phyloP scores from a whole-genome alignment of 2,888 invertebrate genomes.

The Teleogryllus oceanicus region DNA sequence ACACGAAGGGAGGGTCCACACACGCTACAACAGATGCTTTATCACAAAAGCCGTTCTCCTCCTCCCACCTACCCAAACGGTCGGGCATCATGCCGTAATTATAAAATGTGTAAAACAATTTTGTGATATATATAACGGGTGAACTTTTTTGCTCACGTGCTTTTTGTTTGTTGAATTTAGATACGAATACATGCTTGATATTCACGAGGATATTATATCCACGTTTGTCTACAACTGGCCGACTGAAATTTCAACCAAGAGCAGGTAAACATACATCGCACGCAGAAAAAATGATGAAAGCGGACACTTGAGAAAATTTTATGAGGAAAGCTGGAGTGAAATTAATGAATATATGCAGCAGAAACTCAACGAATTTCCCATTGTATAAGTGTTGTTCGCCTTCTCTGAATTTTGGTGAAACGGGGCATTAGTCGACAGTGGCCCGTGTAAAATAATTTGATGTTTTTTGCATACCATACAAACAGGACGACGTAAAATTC shows the following conservation, averaged over 20 bases:
- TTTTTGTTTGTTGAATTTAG: neutral
- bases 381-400: too few species aligned
- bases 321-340: too few species aligned
- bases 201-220: neutral
- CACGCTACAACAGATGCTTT: neutral
- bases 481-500: too few species aligned
- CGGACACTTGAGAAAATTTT: too few species aligned
- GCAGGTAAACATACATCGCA: neutral
- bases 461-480: too few species aligned
- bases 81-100: neutral
- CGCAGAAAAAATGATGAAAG: too few species aligned
- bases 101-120: conserved; percentile 18
- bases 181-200: neutral
- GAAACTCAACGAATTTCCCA: too few species aligned
- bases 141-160: neutral
- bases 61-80: neutral
- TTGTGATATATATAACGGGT: neutral
- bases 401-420: too few species aligned
- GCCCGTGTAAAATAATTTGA: too few species aligned
- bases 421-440: too few species aligned
- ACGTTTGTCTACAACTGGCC: neutral
- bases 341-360: too few species aligned
- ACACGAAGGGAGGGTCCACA: neutral
- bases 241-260: conserved; percentile 1
- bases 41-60: neutral